Conservation (phyloP, 2,113 vertebrate species). For the Paratilapia polleni region DNA sequence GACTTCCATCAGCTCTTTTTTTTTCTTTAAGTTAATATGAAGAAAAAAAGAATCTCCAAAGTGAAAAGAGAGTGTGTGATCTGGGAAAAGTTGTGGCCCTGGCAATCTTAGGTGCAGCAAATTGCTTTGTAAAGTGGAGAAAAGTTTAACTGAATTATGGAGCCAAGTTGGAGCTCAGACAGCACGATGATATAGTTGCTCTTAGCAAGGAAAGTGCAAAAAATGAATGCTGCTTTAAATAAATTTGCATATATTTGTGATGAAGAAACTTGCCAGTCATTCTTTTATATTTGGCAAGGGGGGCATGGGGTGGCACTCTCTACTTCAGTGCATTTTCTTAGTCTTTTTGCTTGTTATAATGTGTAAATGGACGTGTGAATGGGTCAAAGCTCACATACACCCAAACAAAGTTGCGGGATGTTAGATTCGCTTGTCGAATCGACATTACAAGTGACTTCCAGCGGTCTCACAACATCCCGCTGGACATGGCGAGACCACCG, state of each 20-base stretch:
- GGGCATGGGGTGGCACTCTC: too few species aligned
- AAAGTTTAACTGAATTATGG: neutral
- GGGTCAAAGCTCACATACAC: too few species aligned
- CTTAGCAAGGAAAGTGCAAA: neutral
- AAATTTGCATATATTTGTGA: neutral
- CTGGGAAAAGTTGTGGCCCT: neutral
- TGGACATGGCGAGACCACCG: neutral
- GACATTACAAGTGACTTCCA: neutral
- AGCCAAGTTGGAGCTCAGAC: neutral
- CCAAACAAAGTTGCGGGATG: too few species aligned
- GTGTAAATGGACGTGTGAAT: too few species aligned
- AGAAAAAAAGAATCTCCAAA: neutral
- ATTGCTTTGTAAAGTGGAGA: neutral
- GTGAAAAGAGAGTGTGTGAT: conserved; percentile 11
- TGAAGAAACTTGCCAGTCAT: neutral
- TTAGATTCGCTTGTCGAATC: too few species aligned
- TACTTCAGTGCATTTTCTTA: too few species aligned
- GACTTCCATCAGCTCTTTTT: neutral
- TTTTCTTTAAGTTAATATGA: neutral
- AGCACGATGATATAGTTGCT: neutral
- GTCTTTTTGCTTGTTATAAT: too few species aligned
- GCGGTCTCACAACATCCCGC: neutral
- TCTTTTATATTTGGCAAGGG: neutral
- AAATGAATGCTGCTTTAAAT: neutral
- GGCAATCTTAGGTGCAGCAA: neutral